Evolutionary conservation across 2,888 invertebrate genomes (phyloP), one percentile per base, ranked within the genome.

Genomic region (Leptinotarsa peninsularis): DNA sequence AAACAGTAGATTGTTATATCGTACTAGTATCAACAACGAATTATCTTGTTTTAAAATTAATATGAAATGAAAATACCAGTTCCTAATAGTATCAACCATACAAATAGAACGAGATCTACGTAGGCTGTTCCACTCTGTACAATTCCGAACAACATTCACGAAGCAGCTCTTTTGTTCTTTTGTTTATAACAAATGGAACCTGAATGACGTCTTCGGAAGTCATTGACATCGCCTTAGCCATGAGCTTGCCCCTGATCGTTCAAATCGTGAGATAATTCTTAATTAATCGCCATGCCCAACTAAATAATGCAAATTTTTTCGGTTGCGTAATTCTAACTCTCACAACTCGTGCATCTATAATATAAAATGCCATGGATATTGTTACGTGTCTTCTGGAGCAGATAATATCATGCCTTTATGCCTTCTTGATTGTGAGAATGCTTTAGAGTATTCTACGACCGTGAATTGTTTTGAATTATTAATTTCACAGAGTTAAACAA

Each of bases 221-320:
- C 78, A 78, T 76, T 76, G 76, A 78, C 78, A 76, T 76, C 76
- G 74, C 66, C 76, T 76, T 67, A 74, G 63, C 78, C 76, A 74
- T 76, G 76, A 75, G 75, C 75, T 78, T 76, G 78, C 72, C 78
- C 78, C 76, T 76, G 78, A 76, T 74, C 74, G 67, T 73, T 78
- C 67, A 68, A 78, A 73, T 78, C 78, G 78, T 78, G 78, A 78
- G 78, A 78, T 78, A 71, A 74, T 78, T 78, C 71, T 76, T 71
- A 78, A 78, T 78, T 78, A 78, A 74, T 74, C 54, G 67, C 71
- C 74, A 71, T 73, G 74, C 68, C 72, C 74, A 78, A 71, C 73
- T 74, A 73, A 74, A 76, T 76, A 76, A 78, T 78, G 78, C 76
- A 78, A 78, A 78, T 78, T 76, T 78, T 78, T 76, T 76, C 73